Evolutionary conservation across 2,113 vertebrate genomes (phyloP).

Genomic region (Pseudorasbora parva): DNA sequence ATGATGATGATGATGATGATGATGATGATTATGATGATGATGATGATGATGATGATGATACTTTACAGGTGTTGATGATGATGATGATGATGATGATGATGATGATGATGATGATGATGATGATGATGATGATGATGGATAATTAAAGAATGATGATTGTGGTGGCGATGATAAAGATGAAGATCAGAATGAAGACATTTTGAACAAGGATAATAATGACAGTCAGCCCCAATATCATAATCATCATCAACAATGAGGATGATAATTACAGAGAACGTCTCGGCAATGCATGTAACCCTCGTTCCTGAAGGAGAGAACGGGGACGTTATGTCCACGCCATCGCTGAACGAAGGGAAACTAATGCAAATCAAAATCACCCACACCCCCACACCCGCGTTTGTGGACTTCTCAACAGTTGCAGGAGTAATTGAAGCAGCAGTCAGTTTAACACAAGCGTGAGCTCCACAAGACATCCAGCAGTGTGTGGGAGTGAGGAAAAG

Average conservation of each 20-base stretch:
- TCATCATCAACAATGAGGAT: too few species aligned
- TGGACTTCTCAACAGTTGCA: neutral
- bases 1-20: too few species aligned
- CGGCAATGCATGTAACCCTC: too few species aligned
- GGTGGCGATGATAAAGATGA: neutral
- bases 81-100: too few species aligned
- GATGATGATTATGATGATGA: too few species aligned
- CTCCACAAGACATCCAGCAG: neutral
- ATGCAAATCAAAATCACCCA: slow-evolving; percentile 5
- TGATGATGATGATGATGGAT: neutral
- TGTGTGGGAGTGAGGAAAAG: neutral
- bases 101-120: neutral
- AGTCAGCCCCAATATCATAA: too few species aligned
- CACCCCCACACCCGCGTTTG: neutral
- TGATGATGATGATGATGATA: neutral
- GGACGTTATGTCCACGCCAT: too few species aligned
- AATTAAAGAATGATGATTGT: neutral
- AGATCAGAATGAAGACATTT: neutral
- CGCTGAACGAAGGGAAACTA: too few species aligned
- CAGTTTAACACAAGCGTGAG: neutral
- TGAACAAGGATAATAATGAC: too few species aligned
- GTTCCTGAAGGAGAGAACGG: too few species aligned
- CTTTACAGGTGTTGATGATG: too few species aligned
- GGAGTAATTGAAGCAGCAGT: slow-evolving; percentile 15
- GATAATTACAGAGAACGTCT: neutral